Percentiles rank a stretch among this genome's conserved stretches.
These are phyloP conservation scores for Xylocopa sonorina DNA, from an alignment of 1,140 invertebrate genomes.

Conservation along the genomic window DNA sequence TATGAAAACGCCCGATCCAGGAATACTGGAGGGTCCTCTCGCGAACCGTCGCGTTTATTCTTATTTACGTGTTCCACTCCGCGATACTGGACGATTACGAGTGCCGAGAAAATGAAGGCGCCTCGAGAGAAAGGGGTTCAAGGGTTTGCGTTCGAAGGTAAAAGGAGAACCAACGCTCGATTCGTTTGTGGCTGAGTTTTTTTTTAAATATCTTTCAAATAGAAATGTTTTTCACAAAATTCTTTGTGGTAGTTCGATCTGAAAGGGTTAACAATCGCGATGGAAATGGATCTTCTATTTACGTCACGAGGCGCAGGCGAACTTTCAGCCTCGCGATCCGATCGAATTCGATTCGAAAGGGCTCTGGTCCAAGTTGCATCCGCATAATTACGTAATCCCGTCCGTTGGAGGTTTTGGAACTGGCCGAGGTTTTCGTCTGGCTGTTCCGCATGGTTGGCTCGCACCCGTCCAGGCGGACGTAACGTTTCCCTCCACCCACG, in stretches of 20 bases:
- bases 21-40: background rate
- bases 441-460: slow-evolving; percentile 30
- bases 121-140: background rate
- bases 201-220: too few species aligned
- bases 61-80: background rate
- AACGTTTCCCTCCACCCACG: background rate
- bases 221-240: too few species aligned
- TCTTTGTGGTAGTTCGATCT: too few species aligned
- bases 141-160: background rate
- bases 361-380: background rate
- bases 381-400: slow-evolving; percentile 23
- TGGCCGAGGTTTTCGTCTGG: background rate
- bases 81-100: background rate
- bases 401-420: background rate
- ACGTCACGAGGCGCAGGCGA: background rate
- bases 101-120: background rate
- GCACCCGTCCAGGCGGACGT: background rate
- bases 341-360: background rate
- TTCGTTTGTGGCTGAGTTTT: background rate
- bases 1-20: background rate
- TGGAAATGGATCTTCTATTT: background rate
- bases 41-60: background rate
- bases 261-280: too few species aligned
- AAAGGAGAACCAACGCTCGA: background rate
- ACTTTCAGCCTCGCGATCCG: background rate